Conservation (phyloP, 2,888 invertebrate species). For the Thalpophila matura region DNA sequence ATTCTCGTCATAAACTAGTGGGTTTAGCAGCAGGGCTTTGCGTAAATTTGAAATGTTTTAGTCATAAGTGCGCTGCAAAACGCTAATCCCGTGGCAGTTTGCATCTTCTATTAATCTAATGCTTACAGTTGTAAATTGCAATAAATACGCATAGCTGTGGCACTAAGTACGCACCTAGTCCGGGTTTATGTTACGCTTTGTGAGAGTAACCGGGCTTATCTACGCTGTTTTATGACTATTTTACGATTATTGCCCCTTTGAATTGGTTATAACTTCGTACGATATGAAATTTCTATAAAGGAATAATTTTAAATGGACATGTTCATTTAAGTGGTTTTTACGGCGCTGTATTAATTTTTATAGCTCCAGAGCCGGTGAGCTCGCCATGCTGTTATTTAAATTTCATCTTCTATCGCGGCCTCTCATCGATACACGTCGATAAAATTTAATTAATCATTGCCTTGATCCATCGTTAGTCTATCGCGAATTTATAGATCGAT, state of each 20-base stretch:
- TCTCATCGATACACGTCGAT: conserved; percentile 41
- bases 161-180: conserved; percentile 72
- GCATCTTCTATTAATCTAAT: conserved; percentile 63
- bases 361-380: conserved; percentile 61
- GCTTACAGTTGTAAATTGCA: conserved; percentile 66
- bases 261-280: conserved; percentile 87
- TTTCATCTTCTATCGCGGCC: conserved; percentile 54
- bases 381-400: conserved; percentile 58
- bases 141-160: conserved; percentile 72
- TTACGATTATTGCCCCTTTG: conserved; percentile 88
- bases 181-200: conserved; percentile 78
- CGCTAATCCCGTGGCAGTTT: conserved; percentile 48
- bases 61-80: conserved; percentile 35
- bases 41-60: conserved; percentile 46
- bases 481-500: conserved; percentile 11
- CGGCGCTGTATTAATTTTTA: conserved; percentile 80
- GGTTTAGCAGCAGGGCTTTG: conserved; percentile 36
- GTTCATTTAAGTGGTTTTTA: conserved; percentile 84
- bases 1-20: conserved; percentile 46
- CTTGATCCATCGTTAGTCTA: conserved; percentile 27
- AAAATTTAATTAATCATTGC: conserved; percentile 49
- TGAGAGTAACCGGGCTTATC: conserved; percentile 84
- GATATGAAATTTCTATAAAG: conserved; percentile 89
- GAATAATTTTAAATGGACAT: conserved; percentile 87
- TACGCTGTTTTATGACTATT: conserved; percentile 85